Percentiles rank a stretch among this genome's conserved stretches.
Conservation (phyloP, 2,797 vertebrate species). For the Zalophus californianus region DNA sequence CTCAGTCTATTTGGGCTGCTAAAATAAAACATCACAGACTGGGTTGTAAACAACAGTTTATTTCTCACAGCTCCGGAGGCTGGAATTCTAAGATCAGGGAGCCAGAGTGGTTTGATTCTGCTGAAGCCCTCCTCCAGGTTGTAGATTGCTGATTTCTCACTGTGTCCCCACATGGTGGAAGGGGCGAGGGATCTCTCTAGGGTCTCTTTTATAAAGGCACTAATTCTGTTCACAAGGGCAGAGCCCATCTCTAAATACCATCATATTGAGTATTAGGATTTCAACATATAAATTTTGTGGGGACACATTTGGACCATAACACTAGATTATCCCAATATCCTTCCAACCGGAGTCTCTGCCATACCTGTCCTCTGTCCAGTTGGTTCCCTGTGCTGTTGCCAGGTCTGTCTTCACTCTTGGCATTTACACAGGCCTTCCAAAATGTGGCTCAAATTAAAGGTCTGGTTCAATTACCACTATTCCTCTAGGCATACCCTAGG, state of each 20-base stretch:
- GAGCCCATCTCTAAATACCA: background rate
- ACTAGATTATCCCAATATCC: background rate
- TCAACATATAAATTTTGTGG: background rate
- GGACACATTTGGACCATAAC: background rate
- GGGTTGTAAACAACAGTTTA: background rate
- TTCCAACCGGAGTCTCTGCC: background rate
- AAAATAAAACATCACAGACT: background rate
- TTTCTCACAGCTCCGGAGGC: background rate
- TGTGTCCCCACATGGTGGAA: background rate
- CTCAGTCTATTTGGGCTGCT: background rate
- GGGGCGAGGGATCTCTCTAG: background rate
- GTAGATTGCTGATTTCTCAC: background rate
- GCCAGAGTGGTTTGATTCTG: background rate
- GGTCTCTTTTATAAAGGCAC: background rate
- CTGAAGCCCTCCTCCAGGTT: background rate
- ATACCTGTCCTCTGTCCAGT: background rate
- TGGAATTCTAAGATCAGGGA: background rate
- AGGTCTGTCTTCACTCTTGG: background rate
- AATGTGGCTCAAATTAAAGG: constrained; percentile 8
- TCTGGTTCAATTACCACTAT: background rate
- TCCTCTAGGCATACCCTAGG: background rate
- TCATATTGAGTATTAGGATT: background rate
- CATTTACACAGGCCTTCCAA: background rate
- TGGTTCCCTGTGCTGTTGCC: background rate
- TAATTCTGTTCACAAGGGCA: background rate